Evolutionary conservation across 2,888 invertebrate genomes (phyloP).

Genomic region (Megamerina dolium): DNA sequence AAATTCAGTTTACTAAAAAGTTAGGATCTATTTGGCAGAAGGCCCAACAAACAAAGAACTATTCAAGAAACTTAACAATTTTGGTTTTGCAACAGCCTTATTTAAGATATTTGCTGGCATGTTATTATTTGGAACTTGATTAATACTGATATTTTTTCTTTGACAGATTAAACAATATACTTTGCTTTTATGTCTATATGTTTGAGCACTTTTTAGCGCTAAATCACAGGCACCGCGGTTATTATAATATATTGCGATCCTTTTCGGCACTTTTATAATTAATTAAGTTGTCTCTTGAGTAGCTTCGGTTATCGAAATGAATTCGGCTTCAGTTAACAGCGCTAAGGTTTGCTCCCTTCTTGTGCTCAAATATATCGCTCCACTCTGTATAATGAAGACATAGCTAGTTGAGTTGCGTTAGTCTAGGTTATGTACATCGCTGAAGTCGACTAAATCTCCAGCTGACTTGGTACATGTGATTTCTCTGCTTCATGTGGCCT

Average conservation of each 20-base stretch:
- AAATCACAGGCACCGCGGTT: conserved; percentile 2
- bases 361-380: conserved; percentile 2
- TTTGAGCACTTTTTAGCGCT: conserved; percentile 5
- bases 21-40: too few species aligned
- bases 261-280: conserved; percentile 2
- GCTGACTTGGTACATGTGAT: conserved; percentile 4
- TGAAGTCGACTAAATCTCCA: conserved; percentile 3
- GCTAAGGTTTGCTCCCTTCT: not conserved
- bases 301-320: not conserved
- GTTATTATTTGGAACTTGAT: too few species aligned
- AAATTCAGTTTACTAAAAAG: too few species aligned
- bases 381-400: conserved; percentile 6
- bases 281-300: not conserved
- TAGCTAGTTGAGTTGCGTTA: conserved; percentile 9
- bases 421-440: conserved; percentile 7
- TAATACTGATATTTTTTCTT: too few species aligned
- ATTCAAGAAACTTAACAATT: too few species aligned
- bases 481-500: conserved; percentile 7
- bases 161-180: conserved; percentile 8
- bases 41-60: too few species aligned
- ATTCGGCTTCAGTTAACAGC: not conserved
- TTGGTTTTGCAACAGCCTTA: too few species aligned
- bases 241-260: conserved; percentile 5
- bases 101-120: too few species aligned
- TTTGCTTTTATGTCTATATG: conserved; percentile 11